These are phyloP conservation scores for Apamea crenata DNA, from an alignment of 2,888 invertebrate species.

Conservation along the genomic window DNA sequence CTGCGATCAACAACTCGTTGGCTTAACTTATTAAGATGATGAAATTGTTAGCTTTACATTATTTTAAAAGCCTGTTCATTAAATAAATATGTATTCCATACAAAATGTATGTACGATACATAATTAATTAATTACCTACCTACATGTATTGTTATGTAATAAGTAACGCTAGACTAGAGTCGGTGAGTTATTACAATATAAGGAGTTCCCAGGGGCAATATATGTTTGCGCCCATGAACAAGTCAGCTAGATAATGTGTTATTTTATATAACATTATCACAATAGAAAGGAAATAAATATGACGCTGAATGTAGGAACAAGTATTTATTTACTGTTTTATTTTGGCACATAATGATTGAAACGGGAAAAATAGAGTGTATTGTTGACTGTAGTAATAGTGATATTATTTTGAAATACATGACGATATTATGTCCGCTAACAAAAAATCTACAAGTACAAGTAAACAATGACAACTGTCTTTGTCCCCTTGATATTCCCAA, in stretches of 20 bases:
- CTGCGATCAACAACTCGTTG: not conserved
- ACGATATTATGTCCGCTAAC: not conserved
- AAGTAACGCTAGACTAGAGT: not conserved
- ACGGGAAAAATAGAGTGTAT: too few relatives aligned
- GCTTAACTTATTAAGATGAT: not conserved
- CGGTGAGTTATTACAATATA: not conserved
- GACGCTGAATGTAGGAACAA: not conserved
- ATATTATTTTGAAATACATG: not conserved
- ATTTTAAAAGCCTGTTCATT: not conserved
- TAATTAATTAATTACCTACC: not conserved
- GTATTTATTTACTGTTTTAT: not conserved
- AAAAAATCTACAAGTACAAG: not conserved
- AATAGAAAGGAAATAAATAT: not conserved
- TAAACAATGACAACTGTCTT: not conserved
- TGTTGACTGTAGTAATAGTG: not conserved
- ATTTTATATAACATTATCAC: not conserved
- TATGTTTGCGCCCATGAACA: not conserved
- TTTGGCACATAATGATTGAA: not conserved
- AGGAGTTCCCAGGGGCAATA: not conserved
- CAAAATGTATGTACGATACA: not conserved
- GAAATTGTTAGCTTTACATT: not conserved
- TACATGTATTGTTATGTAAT: not conserved
- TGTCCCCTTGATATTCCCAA: not conserved
- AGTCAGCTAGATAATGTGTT: not conserved
- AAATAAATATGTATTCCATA: not conserved